A percentile compares a stretch with the other conserved stretches of the same genome.
Evolutionary conservation across 2,113 vertebrate genomes (phyloP).

Genomic region (Arizona elegans): DNA sequence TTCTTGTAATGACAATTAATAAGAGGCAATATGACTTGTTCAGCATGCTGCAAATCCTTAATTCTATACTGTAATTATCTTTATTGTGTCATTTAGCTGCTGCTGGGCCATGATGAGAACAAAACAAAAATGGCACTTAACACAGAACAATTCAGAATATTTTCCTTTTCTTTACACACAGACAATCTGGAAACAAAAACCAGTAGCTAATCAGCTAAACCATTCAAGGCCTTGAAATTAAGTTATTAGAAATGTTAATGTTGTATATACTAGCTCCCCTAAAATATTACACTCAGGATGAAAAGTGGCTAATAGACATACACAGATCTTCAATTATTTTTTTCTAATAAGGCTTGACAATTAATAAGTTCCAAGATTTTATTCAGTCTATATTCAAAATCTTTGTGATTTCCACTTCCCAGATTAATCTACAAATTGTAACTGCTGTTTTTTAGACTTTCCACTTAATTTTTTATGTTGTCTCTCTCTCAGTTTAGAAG

Average conservation of each 20-base stretch:
- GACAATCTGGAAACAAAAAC: conserved; percentile 33
- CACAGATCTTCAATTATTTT: neutral
- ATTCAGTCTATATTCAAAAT: neutral
- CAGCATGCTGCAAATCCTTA: neutral
- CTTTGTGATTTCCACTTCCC: neutral
- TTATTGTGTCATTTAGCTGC: conserved; percentile 2
- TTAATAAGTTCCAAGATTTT: neutral
- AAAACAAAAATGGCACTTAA: conserved; percentile 7
- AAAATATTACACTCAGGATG: neutral
- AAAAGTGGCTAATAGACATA: neutral
- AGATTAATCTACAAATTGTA: neutral
- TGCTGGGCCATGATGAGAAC: neutral
- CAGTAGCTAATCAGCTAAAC: conserved; percentile 38
- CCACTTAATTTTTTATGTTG: neutral
- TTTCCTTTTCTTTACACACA: neutral
- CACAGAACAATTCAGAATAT: neutral
- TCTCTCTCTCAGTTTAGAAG: neutral
- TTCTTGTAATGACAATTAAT: neutral
- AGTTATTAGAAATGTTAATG: neutral
- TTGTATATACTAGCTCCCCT: neutral
- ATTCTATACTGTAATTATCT: neutral
- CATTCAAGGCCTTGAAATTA: conserved; percentile 46
- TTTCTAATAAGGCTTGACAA: neutral
- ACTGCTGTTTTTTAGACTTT: neutral
- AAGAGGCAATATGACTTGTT: neutral